Evolutionary conservation across 2,888 invertebrate species (phyloP), one percentile per base, ranked within the genome.

Genomic region (Linnaemya vulpina): DNA sequence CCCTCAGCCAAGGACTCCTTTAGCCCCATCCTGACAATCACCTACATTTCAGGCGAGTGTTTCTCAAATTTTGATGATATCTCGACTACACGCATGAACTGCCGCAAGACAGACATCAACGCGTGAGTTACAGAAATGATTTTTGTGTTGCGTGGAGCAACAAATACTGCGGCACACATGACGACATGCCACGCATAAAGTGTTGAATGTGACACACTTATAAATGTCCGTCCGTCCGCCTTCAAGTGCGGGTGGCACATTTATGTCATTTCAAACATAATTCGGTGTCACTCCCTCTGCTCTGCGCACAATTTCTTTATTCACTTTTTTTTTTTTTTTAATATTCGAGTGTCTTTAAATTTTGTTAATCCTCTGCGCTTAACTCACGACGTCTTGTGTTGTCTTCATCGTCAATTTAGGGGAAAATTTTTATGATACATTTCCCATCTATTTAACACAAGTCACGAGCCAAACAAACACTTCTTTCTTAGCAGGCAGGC

Each of bases 241-340:
- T 60, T 85, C 60, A 82, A 85, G 82, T 63, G 85, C 85, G 85
- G 85, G 85, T 85, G 85, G 75, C 85, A 85, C 77, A 79, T 78
- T 85, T 75, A 75, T 85, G 78, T 85, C 85, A 85, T 49, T 67
- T 76, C 4, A 30, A n/a, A 70, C 65, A 84, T 75, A 77, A 55
- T 71, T 65, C 71, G 62, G 49, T 82, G 70, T 85, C 74, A 75
- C 58, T 58, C 60, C 20, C 20, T 53, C 43, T n/a, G n/a, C 43
- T 51, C 43, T 51, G 67, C 55, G 17, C 22, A 65, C 35, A 65
- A 51, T 80, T 60, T 80, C 51, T 68, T 22, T 51, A n/a, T 25
- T 38, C 58, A 30, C 7, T 75, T 40, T 38, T 49, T 63, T 43
- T 71, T 82, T 71, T 73, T 55, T 76, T 70, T 75, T 55, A 55